Evolutionary conservation across 53 echinoderm and acorn worm species (phyloP).

Genomic region (Apostichopus leukothele): DNA sequence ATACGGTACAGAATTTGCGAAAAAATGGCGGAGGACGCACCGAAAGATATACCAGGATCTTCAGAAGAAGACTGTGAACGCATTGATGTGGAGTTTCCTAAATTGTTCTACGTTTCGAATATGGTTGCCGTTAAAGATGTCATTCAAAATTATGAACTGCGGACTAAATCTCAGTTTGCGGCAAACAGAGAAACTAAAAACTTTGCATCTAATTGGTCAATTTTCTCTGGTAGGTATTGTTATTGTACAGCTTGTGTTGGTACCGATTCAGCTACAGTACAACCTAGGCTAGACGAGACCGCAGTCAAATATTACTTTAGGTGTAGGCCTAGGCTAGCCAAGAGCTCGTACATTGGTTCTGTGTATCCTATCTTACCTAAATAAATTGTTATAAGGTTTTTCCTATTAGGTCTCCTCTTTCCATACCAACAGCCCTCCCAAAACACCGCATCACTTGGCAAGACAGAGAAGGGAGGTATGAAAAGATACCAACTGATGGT

Average conservation of each 20-base stretch:
- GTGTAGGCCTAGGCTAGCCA: too few relatives aligned
- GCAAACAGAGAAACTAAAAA: constrained; percentile 25
- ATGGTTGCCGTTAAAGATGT: constrained; percentile 24
- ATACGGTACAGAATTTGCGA: too few relatives aligned
- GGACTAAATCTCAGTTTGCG: constrained; percentile 26
- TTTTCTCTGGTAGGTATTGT: constrained; percentile 10
- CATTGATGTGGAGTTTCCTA: constrained; percentile 26
- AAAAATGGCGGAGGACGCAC: not conserved
- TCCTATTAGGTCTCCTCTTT: too few relatives aligned
- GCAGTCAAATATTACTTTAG: not conserved
- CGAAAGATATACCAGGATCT: not conserved
- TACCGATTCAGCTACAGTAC: not conserved
- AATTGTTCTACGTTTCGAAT: constrained; percentile 19
- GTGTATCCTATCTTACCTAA: too few relatives aligned
- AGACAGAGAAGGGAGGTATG: constrained; percentile 37
- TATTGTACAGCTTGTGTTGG: not conserved
- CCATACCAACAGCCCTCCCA: not conserved
- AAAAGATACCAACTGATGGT: constrained; percentile 24
- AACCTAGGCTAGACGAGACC: not conserved
- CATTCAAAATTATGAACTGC: constrained; percentile 15
- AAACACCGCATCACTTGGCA: constrained; percentile 24
- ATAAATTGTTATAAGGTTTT: too few relatives aligned
- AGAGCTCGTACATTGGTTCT: too few relatives aligned
- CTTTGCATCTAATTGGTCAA: constrained; percentile 40
- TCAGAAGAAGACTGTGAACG: constrained; percentile 1